Evolutionary conservation across 53 echinoderm and acorn worm species (phyloP).

Genomic region (Echinarachnius parma): DNA sequence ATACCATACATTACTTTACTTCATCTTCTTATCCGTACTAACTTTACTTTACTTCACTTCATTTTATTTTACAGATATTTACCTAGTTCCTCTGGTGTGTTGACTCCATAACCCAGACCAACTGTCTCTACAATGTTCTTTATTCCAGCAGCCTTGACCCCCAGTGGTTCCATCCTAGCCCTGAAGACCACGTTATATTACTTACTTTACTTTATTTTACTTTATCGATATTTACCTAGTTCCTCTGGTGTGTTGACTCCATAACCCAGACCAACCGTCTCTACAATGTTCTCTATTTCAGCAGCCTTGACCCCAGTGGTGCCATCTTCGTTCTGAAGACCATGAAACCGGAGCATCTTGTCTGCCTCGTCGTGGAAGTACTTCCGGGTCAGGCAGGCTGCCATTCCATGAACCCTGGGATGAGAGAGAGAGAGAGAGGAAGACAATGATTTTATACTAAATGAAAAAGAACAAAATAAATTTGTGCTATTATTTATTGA

Average conservation of each 20-base stretch:
- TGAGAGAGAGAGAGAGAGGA: no score
- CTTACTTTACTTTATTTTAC: no score
- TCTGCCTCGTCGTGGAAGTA: constrained; percentile 67
- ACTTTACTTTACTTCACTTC: no score
- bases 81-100: constrained; percentile 87
- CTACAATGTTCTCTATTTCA: constrained; percentile 25
- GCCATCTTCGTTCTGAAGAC: constrained; percentile 46
- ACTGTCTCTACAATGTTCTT: constrained; percentile 43
- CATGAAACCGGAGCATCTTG: constrained; percentile 40
- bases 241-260: constrained; percentile 81
- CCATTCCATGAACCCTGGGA: constrained; percentile 81
- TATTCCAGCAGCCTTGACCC: constrained; percentile 24
- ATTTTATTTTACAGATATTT: no score
- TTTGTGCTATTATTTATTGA: no score
- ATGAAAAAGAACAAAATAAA: no score
- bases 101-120: constrained; percentile 79
- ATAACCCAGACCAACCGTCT: constrained; percentile 77
- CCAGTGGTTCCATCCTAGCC: no score
- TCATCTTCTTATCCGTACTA: no score
- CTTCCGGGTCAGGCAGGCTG: constrained; percentile 59
- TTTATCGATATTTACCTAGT: constrained; percentile 49
- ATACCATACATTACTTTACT: no score
- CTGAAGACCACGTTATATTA: no score
- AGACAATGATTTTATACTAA: no score
- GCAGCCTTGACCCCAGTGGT: constrained; percentile 20